Base-by-base conservation (phyloP, 2,888 invertebrate species). In the Neria commutata region DNA sequence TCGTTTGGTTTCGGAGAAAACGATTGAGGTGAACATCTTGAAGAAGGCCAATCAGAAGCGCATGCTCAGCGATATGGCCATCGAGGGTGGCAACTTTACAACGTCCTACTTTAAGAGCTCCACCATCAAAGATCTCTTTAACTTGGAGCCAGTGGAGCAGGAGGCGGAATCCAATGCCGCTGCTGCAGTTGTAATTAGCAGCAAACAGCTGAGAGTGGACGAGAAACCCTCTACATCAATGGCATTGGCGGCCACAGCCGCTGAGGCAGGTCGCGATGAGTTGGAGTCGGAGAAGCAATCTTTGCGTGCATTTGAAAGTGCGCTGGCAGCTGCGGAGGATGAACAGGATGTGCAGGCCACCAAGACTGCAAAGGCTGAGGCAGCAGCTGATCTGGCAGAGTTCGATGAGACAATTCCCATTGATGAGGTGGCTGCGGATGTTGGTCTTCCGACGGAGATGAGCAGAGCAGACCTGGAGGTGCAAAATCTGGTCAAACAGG, bases 1-100 rank as follows among this genome's bases (percentile, higher is more conserved):
- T 84, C 92, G 98, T 63, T 85, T 99, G 71, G 93, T 99, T 60
- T 96, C 97, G 78, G 95, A 97, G 80, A 92, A 90, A 83, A 98
- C 99, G 10, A 93, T 99, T 45, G 99, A 99, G 85, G 99, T 99
- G 83, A 99, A 99, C 83, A 99, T 99, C 73, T 83, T 99, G 74
- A 97, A 96, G 83, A 99, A 99, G 83, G 99, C 99, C 3, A 95
- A 94, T 82, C 98, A 99, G 83, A 99, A 99, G 83, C 87, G 97
- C 64, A 85, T 95, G 79, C 87, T 99, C 25, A 97, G 97, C 53
- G 95, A 97, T 83, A 87, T 98, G 77, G 98, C 99, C 49, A 99
- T 99, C 76, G 99, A 99, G 83, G 96, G 94, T 68, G 99, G 98
- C 8, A 97, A 96, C 83, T 99, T 99, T 81, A 99, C 98, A 25